Percentiles rank a stretch among this genome's conserved stretches.
Evolutionary conservation across 92 coral and sea anemone genomes (phyloP).

Genomic region (Epizoanthus illoricatus): DNA sequence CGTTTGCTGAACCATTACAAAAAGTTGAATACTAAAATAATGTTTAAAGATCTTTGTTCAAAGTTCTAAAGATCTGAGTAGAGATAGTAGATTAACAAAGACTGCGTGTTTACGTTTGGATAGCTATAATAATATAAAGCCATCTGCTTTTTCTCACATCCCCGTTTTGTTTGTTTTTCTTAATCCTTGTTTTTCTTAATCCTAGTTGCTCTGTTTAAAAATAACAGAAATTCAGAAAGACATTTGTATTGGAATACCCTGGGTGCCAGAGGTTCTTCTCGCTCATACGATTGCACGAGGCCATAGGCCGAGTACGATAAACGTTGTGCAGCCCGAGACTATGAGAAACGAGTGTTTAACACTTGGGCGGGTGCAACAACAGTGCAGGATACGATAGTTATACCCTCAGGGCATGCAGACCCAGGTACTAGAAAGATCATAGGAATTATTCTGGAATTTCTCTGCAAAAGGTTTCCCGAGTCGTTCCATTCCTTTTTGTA

Average conservation of each 20-base stretch:
- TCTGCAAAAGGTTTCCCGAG: too few species aligned
- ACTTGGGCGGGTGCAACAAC: too few species aligned
- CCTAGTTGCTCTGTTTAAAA: background rate
- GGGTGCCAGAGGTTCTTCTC: too few species aligned
- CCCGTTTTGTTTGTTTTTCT: background rate
- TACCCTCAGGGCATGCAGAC: too few species aligned
- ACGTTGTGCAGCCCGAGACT: too few species aligned
- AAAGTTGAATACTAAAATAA: background rate
- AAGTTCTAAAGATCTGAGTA: background rate
- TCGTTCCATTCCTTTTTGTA: too few species aligned
- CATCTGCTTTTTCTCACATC: background rate
- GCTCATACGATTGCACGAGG: too few species aligned
- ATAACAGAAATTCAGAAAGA: background rate
- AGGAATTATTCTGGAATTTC: too few species aligned
- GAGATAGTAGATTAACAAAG: background rate
- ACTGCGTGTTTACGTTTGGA: background rate
- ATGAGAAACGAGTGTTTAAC: too few species aligned
- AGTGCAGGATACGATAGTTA: too few species aligned
- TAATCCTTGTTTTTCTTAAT: background rate
- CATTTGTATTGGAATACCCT: background rate
- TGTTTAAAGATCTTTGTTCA: background rate
- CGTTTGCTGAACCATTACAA: background rate
- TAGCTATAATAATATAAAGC: background rate
- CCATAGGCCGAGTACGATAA: too few species aligned
- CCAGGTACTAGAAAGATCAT: too few species aligned